Evolutionary conservation across 2,888 invertebrate species (phyloP), one percentile per base, ranked within the genome.

Genomic region (Clivina fossor): DNA sequence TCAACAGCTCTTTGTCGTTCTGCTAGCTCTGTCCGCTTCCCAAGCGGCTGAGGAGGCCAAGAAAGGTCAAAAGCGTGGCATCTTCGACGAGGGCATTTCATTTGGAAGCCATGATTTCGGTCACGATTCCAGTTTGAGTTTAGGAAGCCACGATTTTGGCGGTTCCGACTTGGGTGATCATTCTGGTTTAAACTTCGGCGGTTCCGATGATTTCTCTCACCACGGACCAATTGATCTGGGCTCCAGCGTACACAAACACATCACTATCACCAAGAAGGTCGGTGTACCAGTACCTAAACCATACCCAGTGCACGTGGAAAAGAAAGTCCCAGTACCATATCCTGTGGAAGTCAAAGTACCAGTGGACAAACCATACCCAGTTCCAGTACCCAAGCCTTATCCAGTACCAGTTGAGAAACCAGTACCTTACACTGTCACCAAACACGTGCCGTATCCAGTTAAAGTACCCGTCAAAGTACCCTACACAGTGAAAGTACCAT

Each of bases 11-110:
- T 71, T 76, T 62, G 59, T 76, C 60, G 63, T 76, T 65, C 65
- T 78, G 50, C 63, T 78, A 60, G 68, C 71, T 58, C 67, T 72
- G 63, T 73, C 74, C 58, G 71, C 73, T 63, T 71, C 73, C 59
- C 64, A 68, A 35, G 71, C 69, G 43, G 69, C 66, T 61, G 68
- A 69, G 43, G 58, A 60, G 48, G 64, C 63, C 62, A 74, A 74
- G 66, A 74, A 73, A 69, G 68, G 68, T 66, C 69, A 48, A 8
- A 74, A 75, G 69, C 73, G 77, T 65, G 76, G 76, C 64, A 70
- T 76, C 65, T 72, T 71, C 62, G 76, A 73, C 46, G 71, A 71
- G 67, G 68, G 70, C 57, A 62, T 69, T 50, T 68, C 64, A 5
- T 40, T 40, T 11, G 47, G 51, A 15, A 43, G 47, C 3, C 38